Base-by-base conservation (phyloP, 2,888 invertebrate genomes). In the Ochlodes sylvanus region DNA sequence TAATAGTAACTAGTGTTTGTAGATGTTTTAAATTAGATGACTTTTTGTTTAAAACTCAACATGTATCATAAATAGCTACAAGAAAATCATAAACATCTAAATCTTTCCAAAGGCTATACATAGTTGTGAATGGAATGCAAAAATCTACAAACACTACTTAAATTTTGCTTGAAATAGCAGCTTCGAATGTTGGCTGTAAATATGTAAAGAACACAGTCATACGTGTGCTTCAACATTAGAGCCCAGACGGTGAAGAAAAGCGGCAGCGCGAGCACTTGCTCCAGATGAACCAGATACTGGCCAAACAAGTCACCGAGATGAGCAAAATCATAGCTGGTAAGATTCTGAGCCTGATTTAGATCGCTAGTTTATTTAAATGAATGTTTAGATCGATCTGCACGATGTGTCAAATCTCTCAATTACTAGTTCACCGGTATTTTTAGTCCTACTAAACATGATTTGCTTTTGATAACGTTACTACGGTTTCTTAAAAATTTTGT, bases 281-380 rank as follows among this genome's bases (percentile, higher is more conserved):
- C 71, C 97, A 98, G 84, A 94, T 98, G 79, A 98, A 98, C 94
- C 98, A 98, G 92, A 97, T 98, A 78, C 94, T 98, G 78, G 98
- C 98, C 71, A 97, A 97, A 87, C 97, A 98, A 94, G 98, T 98
- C 78, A 98, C 98, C 94, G 97, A 98, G 92, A 98, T 97, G 95
- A 98, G 98, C 94, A 98, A 98, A 94, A 97, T 98, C 85, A 98
- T 98, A 79, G 98, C 98, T 90, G 98, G 98, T 98, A 95, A 94
- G 95, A 92, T 7, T 32, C 21, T 38, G 50, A 70, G 77, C 76
- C 75, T 71, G 63, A 73, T 58, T 68, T 74, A 73, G 72, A 71
- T 73, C 63, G 73, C 73, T 71, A 69, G 56, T 71, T 69, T 70
- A 52, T 63, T 54, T 44, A 58, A n/a, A 2, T 55, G 52, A 65